These are phyloP conservation scores for Leptocoma aspasia DNA, from an alignment of 2,113 vertebrate genomes.

Conservation along the genomic window DNA sequence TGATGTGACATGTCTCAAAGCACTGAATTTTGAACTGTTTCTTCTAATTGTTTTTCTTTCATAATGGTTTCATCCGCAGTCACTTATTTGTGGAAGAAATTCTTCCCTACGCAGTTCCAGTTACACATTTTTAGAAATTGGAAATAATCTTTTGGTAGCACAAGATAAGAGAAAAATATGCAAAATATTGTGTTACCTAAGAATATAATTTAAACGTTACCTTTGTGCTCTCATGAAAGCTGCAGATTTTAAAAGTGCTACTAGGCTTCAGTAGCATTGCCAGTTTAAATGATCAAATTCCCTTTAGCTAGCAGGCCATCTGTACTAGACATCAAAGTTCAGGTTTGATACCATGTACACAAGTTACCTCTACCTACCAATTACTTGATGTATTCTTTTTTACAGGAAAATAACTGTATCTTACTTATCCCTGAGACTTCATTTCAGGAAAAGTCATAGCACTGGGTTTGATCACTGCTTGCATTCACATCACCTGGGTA, in stretches of 20 bases:
- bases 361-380: background rate
- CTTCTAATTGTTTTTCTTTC: background rate
- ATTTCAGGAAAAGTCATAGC: background rate
- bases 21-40: background rate
- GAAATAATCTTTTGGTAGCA: background rate
- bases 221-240: background rate
- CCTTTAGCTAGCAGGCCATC: background rate
- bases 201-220: background rate
- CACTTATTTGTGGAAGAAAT: background rate
- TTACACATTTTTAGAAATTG: background rate
- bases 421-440: background rate
- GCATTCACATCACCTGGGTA: background rate
- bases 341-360: fast-evolving
- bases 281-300: background rate
- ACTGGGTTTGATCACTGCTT: background rate
- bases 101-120: background rate
- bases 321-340: background rate
- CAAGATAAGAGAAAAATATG: background rate
- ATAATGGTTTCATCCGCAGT: background rate
- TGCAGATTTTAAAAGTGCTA: background rate
- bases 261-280: background rate
- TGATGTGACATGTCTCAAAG: background rate
- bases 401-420: background rate
- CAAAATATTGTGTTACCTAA: background rate
- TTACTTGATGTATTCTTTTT: background rate